Base-by-base conservation (phyloP, 2,797 vertebrate genomes). In the Silurus lanzhouensis region DNA sequence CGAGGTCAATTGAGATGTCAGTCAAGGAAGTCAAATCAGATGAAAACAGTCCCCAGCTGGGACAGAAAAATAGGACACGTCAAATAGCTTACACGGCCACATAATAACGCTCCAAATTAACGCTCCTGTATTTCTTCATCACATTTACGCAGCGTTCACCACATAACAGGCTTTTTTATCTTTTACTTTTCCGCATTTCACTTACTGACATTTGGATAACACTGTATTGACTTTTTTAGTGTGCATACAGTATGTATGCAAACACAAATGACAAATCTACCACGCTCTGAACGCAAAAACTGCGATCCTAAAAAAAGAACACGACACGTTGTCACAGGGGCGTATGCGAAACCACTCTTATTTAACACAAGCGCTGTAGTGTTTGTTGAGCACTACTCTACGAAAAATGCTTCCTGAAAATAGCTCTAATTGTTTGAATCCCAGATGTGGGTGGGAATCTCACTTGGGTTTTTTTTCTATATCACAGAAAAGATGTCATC, bases 391-490 rank as follows among this genome's bases (percentile, higher is more conserved):
- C 79, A 66, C 75, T 74, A 81, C 90, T 78, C 27, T 87, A 85
- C 86, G 79, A 81, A 88, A 87, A 75, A 85, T 82, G 77, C 89
- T 89, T 85, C 17, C 88, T 58, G 88, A 89, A 90, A 91, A 92
- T 87, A 93, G 91, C 89, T 81, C 83, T 92, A 91, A 93, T 91
- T 86, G 58, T 92, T 91, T 88, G 91, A 93, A 93, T 93, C 90
- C 92, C 83, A 88, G 87, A 87, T 92, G 93, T 90, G 90, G 91
- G 81, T 88, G 87, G 83, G 90, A 88, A 75, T 80, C 77, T 85
- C 46, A 10, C 60, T 88, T 63, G 27, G 83, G 83, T 86, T 52
- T 52, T 57, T 86, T 91, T 87, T 90, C 88, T 86, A 85, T 85
- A 88, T 87, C 81, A 87, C 83, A 89, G 78, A 25, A 88, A 85